phyloP scores from a whole-genome alignment of 2,888 invertebrate species.

The Geotrupes spiniger region DNA sequence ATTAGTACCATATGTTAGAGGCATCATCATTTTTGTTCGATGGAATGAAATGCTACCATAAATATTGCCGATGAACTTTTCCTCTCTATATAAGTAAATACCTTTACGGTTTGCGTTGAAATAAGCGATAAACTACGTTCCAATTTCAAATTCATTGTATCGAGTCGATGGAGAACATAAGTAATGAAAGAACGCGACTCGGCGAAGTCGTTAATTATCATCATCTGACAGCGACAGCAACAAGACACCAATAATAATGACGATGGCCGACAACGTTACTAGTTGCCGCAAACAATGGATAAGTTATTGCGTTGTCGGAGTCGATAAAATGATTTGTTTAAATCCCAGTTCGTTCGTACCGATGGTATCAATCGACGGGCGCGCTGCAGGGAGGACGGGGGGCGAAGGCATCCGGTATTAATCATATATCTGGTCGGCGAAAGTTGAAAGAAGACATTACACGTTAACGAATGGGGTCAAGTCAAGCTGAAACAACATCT shows the following conservation, averaged over 20 bases:
- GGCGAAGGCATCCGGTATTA: constrained; percentile 18
- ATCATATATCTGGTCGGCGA: constrained; percentile 42
- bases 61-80: too few species aligned
- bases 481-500: constrained; percentile 51
- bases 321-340: constrained; percentile 41
- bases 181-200: constrained; percentile 18
- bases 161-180: constrained; percentile 14
- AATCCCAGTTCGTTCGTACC: constrained; percentile 27
- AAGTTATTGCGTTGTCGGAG: constrained; percentile 22
- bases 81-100: too few species aligned
- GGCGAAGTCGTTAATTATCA: too few species aligned
- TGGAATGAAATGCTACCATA: too few species aligned
- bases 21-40: too few species aligned
- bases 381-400: constrained; percentile 29
- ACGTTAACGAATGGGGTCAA: constrained; percentile 51
- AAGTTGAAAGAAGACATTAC: constrained; percentile 52
- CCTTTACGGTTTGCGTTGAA: too few species aligned
- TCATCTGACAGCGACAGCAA: too few species aligned
- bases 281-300: neutral
- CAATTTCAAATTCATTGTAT: constrained; percentile 4
- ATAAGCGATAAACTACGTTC: too few species aligned
- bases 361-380: constrained; percentile 36
- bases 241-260: too few species aligned
- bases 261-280: too few species aligned
- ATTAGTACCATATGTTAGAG: too few species aligned